Percentiles rank a stretch among this genome's conserved stretches.
Evolutionary conservation across 1,140 invertebrate species (phyloP).

Genomic region (Drosophila rufa): DNA sequence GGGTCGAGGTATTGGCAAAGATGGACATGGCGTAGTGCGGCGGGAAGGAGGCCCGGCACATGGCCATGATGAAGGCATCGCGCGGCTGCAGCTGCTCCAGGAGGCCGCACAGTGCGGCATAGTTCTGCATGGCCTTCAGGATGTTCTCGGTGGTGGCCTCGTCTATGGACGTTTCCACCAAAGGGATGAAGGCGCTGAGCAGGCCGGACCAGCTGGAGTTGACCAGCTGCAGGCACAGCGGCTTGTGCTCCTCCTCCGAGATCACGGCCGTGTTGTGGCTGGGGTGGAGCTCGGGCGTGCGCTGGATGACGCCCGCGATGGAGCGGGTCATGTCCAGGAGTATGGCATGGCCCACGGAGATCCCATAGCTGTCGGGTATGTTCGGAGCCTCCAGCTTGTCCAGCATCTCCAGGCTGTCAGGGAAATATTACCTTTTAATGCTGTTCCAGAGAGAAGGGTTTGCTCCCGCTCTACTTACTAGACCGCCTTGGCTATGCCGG

Average conservation of each 20-base stretch:
- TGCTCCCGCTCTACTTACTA: constrained; percentile 90
- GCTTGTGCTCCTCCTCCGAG: constrained; percentile 86
- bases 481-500: constrained; percentile 93
- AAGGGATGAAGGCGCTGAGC: constrained; percentile 94
- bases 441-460: background rate
- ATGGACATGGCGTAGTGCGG: constrained; percentile 97
- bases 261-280: constrained; percentile 85
- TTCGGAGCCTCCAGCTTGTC: constrained; percentile 97
- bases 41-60: constrained; percentile 97
- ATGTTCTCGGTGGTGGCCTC: constrained; percentile 95
- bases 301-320: constrained; percentile 86
- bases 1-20: constrained; percentile 85
- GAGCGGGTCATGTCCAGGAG: constrained; percentile 95
- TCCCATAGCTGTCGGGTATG: constrained; percentile 97
- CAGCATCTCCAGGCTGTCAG: constrained; percentile 94
- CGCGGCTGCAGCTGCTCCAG: constrained; percentile 90
- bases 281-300: constrained; percentile 76
- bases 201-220: constrained; percentile 98
- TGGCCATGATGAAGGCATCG: constrained; percentile 96
- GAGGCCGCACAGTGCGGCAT: constrained; percentile 92
- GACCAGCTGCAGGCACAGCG: constrained; percentile 91
- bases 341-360: constrained; percentile 97
- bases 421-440: background rate
- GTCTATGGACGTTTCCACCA: constrained; percentile 98
- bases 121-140: constrained; percentile 95